These are phyloP conservation scores for Lutjanus campechanus DNA, from an alignment of 2,797 vertebrate species.

Conservation along the genomic window DNA sequence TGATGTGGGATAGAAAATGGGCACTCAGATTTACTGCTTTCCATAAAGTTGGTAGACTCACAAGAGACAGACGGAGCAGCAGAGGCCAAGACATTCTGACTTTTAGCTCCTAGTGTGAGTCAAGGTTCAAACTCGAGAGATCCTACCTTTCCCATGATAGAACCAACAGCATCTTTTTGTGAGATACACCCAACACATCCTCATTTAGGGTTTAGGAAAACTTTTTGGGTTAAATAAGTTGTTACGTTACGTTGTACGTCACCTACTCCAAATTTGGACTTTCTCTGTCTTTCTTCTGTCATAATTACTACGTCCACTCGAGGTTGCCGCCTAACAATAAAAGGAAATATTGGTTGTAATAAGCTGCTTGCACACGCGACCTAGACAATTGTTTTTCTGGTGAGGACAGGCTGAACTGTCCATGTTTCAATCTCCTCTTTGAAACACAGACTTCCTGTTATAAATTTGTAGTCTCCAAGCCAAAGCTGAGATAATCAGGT, in stretches of 20 bases:
- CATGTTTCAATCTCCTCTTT: constrained; percentile 14
- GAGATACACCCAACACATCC: not conserved
- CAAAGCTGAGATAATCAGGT: constrained; percentile 19
- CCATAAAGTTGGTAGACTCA: constrained; percentile 4
- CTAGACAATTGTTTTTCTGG: too few species aligned
- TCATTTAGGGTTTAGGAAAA: too few species aligned
- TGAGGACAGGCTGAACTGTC: not conserved
- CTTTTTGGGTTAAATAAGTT: too few species aligned
- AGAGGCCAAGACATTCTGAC: not conserved
- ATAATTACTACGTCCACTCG: too few species aligned
- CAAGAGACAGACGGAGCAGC: not conserved
- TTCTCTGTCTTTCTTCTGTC: too few species aligned
- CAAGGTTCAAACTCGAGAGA: constrained; percentile 2
- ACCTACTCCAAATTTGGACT: too few species aligned
- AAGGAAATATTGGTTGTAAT: too few species aligned
- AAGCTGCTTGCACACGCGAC: too few species aligned
- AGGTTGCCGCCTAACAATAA: too few species aligned
- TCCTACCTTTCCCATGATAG: not conserved
- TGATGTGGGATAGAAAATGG: not conserved
- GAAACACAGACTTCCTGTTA: not conserved
- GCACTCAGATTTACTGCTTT: not conserved
- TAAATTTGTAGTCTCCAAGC: not conserved
- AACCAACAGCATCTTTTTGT: constrained; percentile 11
- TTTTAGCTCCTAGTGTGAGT: not conserved
- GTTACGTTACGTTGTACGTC: too few species aligned